A percentile compares a stretch with the other conserved stretches of the same genome.
phyloP scores from a whole-genome alignment of 2,888 invertebrate genomes.

The Drosophila mimica region DNA sequence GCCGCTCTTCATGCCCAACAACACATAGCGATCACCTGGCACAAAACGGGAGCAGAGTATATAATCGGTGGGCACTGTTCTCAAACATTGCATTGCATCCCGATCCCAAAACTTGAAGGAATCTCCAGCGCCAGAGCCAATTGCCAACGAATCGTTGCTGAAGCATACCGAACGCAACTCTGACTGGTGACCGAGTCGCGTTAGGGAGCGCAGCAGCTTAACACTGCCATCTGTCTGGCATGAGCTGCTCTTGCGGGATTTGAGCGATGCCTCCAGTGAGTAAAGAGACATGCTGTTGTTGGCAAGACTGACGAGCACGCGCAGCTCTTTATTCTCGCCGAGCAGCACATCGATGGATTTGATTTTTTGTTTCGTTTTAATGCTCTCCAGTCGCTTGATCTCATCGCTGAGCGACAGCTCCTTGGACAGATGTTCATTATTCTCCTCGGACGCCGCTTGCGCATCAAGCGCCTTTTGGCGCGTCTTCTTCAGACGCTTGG shows the following conservation, averaged over 20 bases:
- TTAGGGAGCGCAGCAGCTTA: constrained; percentile 88
- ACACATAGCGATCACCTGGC: constrained; percentile 94
- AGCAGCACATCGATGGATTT: constrained; percentile 90
- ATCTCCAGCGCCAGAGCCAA: constrained; percentile 94
- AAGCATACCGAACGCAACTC: constrained; percentile 95
- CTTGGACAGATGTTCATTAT: constrained; percentile 64
- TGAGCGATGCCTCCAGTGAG: constrained; percentile 85
- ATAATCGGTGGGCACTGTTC: constrained; percentile 89
- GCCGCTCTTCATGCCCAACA: constrained; percentile 95
- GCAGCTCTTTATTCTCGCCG: constrained; percentile 90
- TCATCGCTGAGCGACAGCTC: constrained; percentile 89
- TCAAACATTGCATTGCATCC: constrained; percentile 88
- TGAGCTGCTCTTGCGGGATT: constrained; percentile 84
- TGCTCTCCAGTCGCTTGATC: constrained; percentile 88
- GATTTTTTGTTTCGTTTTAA: constrained; percentile 89
- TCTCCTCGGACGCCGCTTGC: constrained; percentile 2
- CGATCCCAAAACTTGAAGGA: constrained; percentile 97
- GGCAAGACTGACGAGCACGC: constrained; percentile 88
- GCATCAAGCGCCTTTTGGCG: constrained; percentile 84
- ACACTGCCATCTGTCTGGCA: constrained; percentile 84
- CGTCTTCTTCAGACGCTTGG: constrained; percentile 91
- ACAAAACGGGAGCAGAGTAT: constrained; percentile 91
- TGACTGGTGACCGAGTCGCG: constrained; percentile 93
- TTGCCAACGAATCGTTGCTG: constrained; percentile 95
- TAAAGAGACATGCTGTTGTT: constrained; percentile 92